Percentiles rank a stretch among this genome's conserved stretches.
phyloP scores from a whole-genome alignment of 2,113 vertebrate species.

The Mystacornis crossleyi region DNA sequence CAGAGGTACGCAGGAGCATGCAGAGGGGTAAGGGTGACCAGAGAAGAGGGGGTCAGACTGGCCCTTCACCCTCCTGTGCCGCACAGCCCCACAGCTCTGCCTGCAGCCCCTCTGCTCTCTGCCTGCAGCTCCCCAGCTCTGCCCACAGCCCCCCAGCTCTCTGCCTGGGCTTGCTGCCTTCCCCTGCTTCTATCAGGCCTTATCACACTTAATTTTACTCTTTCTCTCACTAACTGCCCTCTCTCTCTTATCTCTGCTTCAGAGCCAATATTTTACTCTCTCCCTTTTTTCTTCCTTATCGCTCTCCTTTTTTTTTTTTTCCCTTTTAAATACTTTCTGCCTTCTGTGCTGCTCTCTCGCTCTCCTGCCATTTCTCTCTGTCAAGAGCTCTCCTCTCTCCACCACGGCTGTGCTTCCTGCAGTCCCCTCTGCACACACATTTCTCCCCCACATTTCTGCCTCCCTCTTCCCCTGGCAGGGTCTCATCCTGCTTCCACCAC shows the following conservation, averaged over 20 bases:
- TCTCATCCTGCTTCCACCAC: background rate
- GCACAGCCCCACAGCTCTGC: accelerated
- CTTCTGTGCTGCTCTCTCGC: background rate
- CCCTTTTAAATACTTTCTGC: background rate
- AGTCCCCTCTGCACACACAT: background rate
- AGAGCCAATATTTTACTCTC: constrained; percentile 38
- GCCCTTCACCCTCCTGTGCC: background rate
- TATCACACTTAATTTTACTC: constrained; percentile 20
- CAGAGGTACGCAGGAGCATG: background rate
- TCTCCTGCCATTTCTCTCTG: background rate
- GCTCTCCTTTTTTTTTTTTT: background rate
- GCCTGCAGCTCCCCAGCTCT: background rate
- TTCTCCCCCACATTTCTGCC: background rate
- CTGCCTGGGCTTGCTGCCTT: background rate
- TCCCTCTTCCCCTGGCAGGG: background rate
- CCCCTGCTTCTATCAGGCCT: background rate
- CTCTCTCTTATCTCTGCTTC: constrained; percentile 47
- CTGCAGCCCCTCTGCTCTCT: background rate
- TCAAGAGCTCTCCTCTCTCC: background rate
- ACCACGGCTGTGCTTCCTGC: accelerated
- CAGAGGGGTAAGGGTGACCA: background rate
- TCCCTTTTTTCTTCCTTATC: constrained; percentile 40
- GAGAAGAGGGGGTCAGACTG: background rate
- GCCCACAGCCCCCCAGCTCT: accelerated
- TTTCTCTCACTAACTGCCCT: constrained; percentile 26